Percentiles rank a stretch among this genome's conserved stretches.
Conservation (phyloP, 2,113 vertebrate species). For the Marmota monax region DNA sequence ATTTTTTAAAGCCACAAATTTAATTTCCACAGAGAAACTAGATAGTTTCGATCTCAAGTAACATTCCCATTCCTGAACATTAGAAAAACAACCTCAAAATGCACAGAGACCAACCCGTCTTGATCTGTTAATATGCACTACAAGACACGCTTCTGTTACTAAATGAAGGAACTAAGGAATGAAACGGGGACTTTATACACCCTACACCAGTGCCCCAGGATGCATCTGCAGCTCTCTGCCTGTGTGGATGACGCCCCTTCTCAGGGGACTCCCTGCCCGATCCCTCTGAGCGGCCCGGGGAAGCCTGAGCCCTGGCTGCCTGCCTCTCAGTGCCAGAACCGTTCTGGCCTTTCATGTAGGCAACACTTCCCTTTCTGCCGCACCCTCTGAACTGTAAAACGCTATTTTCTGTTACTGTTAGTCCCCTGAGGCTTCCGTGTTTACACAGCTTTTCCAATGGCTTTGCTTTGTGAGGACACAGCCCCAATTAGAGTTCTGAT, state of each 20-base stretch:
- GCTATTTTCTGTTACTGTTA: constrained; percentile 82
- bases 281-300: neutral
- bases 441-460: constrained; percentile 89
- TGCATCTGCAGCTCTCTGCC: constrained; percentile 61
- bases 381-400: constrained; percentile 83
- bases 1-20: constrained; percentile 46
- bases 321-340: constrained; percentile 80
- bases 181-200: neutral
- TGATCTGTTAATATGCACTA: constrained; percentile 50
- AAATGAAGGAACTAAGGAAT: neutral
- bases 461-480: constrained; percentile 86
- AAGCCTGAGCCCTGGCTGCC: constrained; percentile 7
- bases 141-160: constrained; percentile 19
- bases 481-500: constrained; percentile 87
- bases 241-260: constrained; percentile 61
- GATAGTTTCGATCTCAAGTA: constrained; percentile 40
- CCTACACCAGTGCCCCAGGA: neutral
- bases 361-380: constrained; percentile 86
- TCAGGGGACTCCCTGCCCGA: constrained; percentile 42
- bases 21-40: neutral
- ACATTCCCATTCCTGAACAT: constrained; percentile 54
- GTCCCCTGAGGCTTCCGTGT: constrained; percentile 83
- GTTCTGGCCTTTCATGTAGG: constrained; percentile 82
- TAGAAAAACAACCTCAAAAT: constrained; percentile 25
- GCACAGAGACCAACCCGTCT: constrained; percentile 25